Base-by-base conservation (phyloP, 1,140 invertebrate species). In the Brachionus rubens region DNA sequence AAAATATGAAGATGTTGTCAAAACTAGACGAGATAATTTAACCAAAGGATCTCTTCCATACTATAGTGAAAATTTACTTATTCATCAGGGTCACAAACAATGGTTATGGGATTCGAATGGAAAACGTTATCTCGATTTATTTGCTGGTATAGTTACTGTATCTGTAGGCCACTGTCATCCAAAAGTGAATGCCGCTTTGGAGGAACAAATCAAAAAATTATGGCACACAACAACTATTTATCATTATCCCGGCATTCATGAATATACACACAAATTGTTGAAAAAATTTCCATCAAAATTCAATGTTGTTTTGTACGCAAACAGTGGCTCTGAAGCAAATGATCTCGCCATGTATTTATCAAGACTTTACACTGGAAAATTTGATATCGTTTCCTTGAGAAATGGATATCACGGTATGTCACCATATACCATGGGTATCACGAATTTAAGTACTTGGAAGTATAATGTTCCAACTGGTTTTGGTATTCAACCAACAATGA, bases 81-180 rank as follows among this genome's bases (percentile, higher is more conserved):
- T 98, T 4, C 88, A 91, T 80, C 90, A 92, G 77, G 95, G 54
- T 12, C 76, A 83, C 76, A 85, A 83, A 82, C 84, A 98, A 84
- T 98, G 91, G 90, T 83, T 98, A 1, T 98, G 89, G 84, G 94
- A 97, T 82, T 87, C 91, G 70, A 86, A 89, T 56, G 92, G 92
- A 5, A 90, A 88, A 78, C 86, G 92, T 80, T 98, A 96, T 84
- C 86, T 98, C 26, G 95, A 98, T 84, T 89, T 96, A 86, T 95
- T 96, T 84, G 94, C 89, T 9, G 96, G 96, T 12, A 96, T 98
- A 78, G 94, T 95, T 2, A 98, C 96, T 0, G 91, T 98, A 28
- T 93, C 92, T 65, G 92, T 98, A n/a, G 96, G 96, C 21, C 95
- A 98, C 83, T 96, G 92, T 83, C 95, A 98, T 87, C 94, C 94